These are phyloP conservation scores for Arbacia lixula DNA, from an alignment of 53 echinoderm and acorn worm genomes.

Conservation along the genomic window DNA sequence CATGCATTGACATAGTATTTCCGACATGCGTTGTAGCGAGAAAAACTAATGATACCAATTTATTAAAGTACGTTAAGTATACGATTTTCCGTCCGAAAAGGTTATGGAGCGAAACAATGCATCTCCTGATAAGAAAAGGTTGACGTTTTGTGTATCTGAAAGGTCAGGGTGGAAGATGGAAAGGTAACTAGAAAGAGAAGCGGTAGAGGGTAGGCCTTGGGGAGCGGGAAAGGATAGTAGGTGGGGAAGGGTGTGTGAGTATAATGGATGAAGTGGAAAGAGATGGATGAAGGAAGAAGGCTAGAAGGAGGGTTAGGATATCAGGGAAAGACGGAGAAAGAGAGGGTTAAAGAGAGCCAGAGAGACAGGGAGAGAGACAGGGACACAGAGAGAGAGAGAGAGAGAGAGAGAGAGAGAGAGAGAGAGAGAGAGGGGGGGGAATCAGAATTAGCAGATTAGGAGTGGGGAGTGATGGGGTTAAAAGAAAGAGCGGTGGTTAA, in stretches of 20 bases:
- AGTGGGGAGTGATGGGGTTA: not conserved
- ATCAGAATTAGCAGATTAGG: not conserved
- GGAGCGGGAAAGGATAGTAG: not conserved
- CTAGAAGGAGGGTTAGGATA: not conserved
- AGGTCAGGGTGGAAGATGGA: not conserved
- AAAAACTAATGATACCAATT: no score
- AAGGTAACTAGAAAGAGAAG: not conserved
- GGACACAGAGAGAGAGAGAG: not conserved
- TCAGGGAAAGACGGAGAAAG: not conserved
- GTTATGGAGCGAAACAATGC: no score
- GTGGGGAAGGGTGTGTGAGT: not conserved
- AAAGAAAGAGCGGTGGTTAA: not conserved
- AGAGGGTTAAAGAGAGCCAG: not conserved
- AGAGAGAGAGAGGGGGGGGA: not conserved
- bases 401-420: constrained; percentile 6
- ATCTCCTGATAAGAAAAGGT: no score
- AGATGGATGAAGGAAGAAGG: not conserved
- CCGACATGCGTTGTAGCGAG: no score
- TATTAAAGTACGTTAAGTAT: no score
- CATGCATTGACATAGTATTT: no score
- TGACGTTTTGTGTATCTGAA: no score
- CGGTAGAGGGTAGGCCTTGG: not conserved
- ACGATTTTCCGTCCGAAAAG: no score
- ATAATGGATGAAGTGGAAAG: not conserved
- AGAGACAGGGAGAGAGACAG: not conserved